Conservation (phyloP, 1,140 invertebrate genomes). For the Saccostrea echinata region DNA sequence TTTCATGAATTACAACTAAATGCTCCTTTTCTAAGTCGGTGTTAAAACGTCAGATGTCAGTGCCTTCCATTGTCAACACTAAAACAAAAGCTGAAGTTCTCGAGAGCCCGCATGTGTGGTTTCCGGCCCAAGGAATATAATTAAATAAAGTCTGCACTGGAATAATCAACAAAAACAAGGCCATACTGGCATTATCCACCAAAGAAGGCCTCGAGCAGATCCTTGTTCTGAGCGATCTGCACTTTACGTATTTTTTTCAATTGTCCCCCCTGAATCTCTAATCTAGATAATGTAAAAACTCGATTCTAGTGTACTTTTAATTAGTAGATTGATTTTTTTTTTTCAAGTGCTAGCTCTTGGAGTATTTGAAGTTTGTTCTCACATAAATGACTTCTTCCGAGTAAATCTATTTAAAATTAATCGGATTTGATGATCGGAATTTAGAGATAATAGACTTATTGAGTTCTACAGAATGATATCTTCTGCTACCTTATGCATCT, state of each 20-base stretch:
- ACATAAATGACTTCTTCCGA: neutral
- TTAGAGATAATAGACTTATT: conserved; percentile 2
- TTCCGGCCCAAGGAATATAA: conserved; percentile 18
- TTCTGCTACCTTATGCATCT: neutral
- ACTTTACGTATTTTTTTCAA: neutral
- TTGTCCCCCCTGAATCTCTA: neutral
- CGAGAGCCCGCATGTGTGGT: neutral
- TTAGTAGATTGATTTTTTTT: neutral
- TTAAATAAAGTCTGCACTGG: neutral
- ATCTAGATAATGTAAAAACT: neutral
- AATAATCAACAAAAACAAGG: neutral
- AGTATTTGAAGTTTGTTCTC: neutral
- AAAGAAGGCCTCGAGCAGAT: neutral
- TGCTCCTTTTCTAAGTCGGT: neutral
- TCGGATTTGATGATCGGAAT: neutral
- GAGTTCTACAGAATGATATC: neutral
- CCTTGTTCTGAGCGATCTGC: neutral
- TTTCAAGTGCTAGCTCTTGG: neutral
- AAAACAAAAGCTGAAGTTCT: neutral
- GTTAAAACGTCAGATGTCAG: conserved; percentile 21
- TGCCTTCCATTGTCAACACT: neutral
- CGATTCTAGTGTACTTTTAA: neutral
- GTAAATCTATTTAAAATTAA: conserved; percentile 28
- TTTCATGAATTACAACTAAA: conserved; percentile 6
- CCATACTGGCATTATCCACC: neutral